phyloP scores from a whole-genome alignment of 2,888 invertebrate genomes.

The Bombyx huttoni region DNA sequence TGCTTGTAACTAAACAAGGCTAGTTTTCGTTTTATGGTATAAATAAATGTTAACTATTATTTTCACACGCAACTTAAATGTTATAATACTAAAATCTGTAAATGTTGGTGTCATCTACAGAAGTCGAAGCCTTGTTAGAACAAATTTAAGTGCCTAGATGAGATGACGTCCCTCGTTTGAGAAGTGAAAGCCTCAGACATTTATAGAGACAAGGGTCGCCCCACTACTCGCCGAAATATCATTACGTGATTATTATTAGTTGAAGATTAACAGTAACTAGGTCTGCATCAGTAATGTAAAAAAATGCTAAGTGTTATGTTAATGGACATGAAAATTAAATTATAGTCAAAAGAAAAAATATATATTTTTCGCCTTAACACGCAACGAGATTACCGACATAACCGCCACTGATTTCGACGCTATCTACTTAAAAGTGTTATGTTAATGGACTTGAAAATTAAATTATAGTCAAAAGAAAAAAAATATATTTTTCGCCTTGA shows the following conservation, averaged over 20 bases:
- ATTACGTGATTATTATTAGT: constrained; percentile 7
- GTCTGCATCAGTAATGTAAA: neutral
- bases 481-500: neutral
- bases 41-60: neutral
- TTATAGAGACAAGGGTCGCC: constrained; percentile 33
- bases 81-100: constrained; percentile 10
- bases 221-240: constrained; percentile 13
- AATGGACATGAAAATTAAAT: neutral
- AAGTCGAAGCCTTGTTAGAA: neutral
- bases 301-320: neutral
- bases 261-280: constrained; percentile 1
- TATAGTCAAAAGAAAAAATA: neutral
- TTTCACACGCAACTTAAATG: constrained; percentile 2
- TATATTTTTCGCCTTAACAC: neutral
- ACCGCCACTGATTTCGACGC: neutral
- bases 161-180: constrained; percentile 9
- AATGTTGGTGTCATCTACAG: neutral
- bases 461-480: neutral
- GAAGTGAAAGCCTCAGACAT: constrained; percentile 19
- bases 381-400: neutral
- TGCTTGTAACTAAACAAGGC: too few species aligned
- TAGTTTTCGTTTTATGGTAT: neutral
- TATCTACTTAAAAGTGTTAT: neutral
- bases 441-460: neutral
- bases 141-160: constrained; percentile 1